Percentiles rank a stretch among this genome's conserved stretches.
Evolutionary conservation across 2,797 vertebrate species (phyloP).

Genomic region (Crocidura indochinensis): DNA sequence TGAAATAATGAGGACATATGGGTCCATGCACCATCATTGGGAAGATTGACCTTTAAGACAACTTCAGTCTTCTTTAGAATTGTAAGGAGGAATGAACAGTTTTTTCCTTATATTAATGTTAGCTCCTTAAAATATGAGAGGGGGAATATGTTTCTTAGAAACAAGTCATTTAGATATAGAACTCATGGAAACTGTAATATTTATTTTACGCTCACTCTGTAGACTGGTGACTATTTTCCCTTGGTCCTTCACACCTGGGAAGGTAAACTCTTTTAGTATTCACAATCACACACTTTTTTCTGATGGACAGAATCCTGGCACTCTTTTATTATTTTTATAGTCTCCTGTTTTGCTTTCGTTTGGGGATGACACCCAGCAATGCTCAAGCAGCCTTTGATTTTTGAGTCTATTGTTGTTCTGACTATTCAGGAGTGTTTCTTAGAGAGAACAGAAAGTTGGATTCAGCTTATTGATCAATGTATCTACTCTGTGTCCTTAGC

Average conservation of each 20-base stretch:
- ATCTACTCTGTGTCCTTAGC: no score
- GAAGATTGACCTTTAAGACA: neutral
- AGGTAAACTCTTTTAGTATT: neutral
- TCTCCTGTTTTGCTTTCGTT: no score
- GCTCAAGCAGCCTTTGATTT: no score
- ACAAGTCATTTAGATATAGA: conserved; percentile 34
- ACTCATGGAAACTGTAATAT: neutral
- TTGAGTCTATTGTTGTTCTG: no score
- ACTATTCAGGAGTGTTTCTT: no score
- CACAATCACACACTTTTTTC: neutral
- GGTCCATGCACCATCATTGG: neutral
- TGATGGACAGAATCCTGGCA: neutral
- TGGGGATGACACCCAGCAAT: no score
- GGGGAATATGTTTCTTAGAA: no score
- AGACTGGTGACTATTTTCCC: neutral
- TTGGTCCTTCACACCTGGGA: neutral
- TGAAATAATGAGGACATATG: neutral
- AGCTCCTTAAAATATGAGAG: neutral
- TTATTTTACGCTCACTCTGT: neutral
- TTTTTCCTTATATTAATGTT: conserved; percentile 6
- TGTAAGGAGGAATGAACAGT: neutral
- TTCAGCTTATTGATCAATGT: no score
- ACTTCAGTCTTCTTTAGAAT: neutral
- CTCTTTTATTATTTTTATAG: no score
- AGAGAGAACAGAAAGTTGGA: no score